Base-by-base conservation (phyloP, 2,797 vertebrate genomes). In the Hippocampus kuda region DNA sequence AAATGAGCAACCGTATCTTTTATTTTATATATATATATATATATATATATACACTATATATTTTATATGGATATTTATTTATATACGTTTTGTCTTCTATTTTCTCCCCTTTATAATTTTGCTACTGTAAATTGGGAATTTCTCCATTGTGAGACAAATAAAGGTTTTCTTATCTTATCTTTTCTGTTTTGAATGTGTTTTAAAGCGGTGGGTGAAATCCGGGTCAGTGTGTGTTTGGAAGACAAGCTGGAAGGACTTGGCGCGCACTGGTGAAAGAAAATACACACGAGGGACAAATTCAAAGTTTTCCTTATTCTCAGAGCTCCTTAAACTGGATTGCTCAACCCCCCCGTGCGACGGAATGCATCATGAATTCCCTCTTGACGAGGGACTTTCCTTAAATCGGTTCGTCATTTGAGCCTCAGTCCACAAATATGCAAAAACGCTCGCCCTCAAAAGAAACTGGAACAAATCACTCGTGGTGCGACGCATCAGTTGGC, bases 311-410 rank as follows among this genome's bases (percentile, higher is more conserved):
- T 78, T 82, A 79, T 78, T 87, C 78, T 84, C 77, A 51, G 64
- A 84, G 80, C 79, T 76, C 70, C 77, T 82, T 73, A 68, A 72
- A 77, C 75, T 76, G 76, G 79, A 73, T 65, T 79, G 79, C 76
- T 82, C 78, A 83, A 68, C 73, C 71, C 81, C 81, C 78, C 76
- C 77, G 70, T 83, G 75, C 80, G 77, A 76, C 78, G 68, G 68
- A 80, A 89, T 89, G 83, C 89, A 89, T 89, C 87, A 89, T 81
- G 80, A 75, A 89, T 89, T 81, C 83, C 65, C 69, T 73, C 64
- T 71, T 54, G 70, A 75, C 79, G 73, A 64, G 72, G 79, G 79
- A 81, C 83, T 83, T 80, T 54, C 79, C 75, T 72, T 72, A 41
- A 72, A 78, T 59, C 67, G 68, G 65, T 71, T 68, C 70, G 69